Percentiles rank a stretch among this genome's conserved stretches.
Conservation (phyloP, 2,888 invertebrate genomes). For the Idaea aversata region DNA sequence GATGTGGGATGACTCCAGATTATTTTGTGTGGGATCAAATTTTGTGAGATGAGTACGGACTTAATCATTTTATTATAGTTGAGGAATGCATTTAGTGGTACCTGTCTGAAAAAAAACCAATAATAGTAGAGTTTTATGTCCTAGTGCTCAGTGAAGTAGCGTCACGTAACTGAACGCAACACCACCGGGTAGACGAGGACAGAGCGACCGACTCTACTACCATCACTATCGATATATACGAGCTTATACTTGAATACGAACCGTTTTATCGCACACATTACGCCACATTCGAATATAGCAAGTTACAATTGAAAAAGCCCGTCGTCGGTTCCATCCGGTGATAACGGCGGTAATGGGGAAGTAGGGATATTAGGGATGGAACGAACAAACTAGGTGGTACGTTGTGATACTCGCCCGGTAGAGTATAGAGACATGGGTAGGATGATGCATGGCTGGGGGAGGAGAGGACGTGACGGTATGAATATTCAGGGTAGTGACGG, state of each 20-base stretch:
- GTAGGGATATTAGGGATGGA: neutral
- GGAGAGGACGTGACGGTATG: neutral
- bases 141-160: too few species aligned
- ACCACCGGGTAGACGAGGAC: too few species aligned
- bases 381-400: neutral
- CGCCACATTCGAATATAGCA: neutral
- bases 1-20: too few species aligned
- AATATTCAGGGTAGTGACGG: neutral
- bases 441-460: neutral
- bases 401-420: neutral
- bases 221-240: neutral
- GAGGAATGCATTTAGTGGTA: conserved; percentile 22
- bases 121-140: too few species aligned
- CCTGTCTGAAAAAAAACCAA: neutral
- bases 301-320: neutral
- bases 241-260: neutral
- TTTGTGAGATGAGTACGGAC: too few species aligned
- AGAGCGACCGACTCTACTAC: neutral
- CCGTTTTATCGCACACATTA: neutral
- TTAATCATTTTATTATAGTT: conserved; percentile 12
- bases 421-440: neutral
- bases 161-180: too few species aligned
- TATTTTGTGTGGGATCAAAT: too few species aligned
- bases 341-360: neutral
- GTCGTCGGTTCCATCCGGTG: neutral